Base-by-base conservation (phyloP, 2,797 vertebrate genomes). In the Sebastiscus tertius region DNA sequence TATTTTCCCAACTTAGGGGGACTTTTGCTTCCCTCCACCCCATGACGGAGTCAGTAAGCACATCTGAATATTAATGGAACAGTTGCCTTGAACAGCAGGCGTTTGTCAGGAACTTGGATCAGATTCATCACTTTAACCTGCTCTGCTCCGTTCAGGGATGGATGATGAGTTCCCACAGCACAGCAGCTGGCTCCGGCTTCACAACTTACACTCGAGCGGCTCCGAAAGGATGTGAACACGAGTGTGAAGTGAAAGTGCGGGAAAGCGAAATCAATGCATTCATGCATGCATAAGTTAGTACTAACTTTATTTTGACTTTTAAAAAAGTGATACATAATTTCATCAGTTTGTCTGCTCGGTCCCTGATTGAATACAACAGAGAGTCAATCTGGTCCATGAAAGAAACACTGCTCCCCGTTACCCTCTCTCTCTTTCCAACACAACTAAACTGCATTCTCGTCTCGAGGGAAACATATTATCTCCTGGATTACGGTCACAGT, bases 61-160 rank as follows among this genome's bases (percentile, higher is more conserved):
- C 84, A 79, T 92, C 83, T 92, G 93, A 94, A 94, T 95, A 95
- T 95, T 92, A 94, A 95, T 94, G 89, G 83, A 75, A 82, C 84
- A 77, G 92, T 93, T 91, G 90, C 91, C 90, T 88, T 88, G 91
- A 95, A 93, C 94, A 94, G 94, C 93, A 90, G 94, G 93, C 89
- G 81, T 90, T 87, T 95, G 94, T 94, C 94, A 94, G 91, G 87
- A 91, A 83, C 84, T 86, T 84, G 87, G 91, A 93, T 91, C 91
- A 81, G 91, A 95, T 92, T 92, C 92, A 95, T 94, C 86, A 87
- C 90, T 91, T 93, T 92, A 94, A 92, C 91, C 87, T 89, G 88
- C 88, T 90, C 82, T 27, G 75, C 82, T 88, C 70, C 18, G 71
- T 83, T 82, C 84, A 52, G 81, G 89, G 90, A 89, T 68, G 75